Evolutionary conservation across 2,113 vertebrate species (phyloP).

Genomic region (Pachycephala philippinensis): DNA sequence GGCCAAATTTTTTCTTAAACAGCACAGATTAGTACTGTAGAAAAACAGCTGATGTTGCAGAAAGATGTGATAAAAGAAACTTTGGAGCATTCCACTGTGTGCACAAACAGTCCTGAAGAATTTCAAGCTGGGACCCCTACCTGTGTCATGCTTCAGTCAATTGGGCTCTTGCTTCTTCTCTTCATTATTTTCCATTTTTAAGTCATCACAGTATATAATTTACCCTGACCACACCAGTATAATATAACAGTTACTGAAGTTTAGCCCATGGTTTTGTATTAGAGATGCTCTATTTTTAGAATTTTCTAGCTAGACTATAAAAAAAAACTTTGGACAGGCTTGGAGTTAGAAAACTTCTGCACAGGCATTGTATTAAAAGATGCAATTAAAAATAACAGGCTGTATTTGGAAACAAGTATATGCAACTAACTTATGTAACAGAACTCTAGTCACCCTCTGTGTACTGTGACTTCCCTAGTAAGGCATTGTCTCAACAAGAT

Average conservation of each 20-base stretch:
- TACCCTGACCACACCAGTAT: not conserved
- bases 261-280: not conserved
- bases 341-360: not conserved
- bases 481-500: not conserved
- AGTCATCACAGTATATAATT: not conserved
- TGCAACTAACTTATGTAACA: not conserved
- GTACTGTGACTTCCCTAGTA: not conserved
- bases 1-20: not conserved
- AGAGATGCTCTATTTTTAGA: not conserved
- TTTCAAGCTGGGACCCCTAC: not conserved
- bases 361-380: not conserved
- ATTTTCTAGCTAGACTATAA: not conserved
- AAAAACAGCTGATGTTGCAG: not conserved
- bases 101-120: not conserved
- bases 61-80: not conserved
- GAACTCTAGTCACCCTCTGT: not conserved
- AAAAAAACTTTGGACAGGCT: not conserved
- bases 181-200: not conserved
- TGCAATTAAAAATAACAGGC: not conserved
- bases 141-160: accelerated
- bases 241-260: not conserved
- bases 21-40: not conserved
- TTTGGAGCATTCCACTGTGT: not conserved
- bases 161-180: not conserved
- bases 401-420: not conserved